Evolutionary conservation across 2,113 vertebrate species (phyloP), one percentile per base, ranked within the genome.

Genomic region (Barnardius zonarius): DNA sequence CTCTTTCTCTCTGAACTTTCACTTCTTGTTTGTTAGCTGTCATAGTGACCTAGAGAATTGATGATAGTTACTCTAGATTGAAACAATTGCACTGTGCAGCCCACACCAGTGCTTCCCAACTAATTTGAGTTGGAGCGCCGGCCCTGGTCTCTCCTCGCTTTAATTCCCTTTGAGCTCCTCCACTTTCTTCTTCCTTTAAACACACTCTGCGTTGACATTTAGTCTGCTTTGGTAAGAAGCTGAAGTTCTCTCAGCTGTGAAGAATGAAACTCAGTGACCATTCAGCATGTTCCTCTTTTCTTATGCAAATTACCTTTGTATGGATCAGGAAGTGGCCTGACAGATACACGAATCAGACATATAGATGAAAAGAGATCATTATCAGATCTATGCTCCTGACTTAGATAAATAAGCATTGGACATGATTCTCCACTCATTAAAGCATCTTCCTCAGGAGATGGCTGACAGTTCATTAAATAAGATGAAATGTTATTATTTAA

Each of bases 351-450:
- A 51, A 63, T 94, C 85, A 87, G 91, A 94, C 64, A 72, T 7
- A 49, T 5, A 91, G 94, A 93, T 90, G 95, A 91, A 77, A 74
- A 91, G 49, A 85, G 91, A 94, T 91, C 75, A 30, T 95, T 96
- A 95, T 74, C 87, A 90, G 75, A 96, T 96, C 92, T 90, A 7
- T 85, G 90, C 75, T 97, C 75, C 90, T 97, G 96, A 96, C 96
- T 97, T 97, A 97, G 94, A 96, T 90, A 97, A 96, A 97, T 96
- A 97, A 97, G 94, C 92, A 95, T n/a, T 96, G 94, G 93, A 80
- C 93, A 95, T 80, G 93, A 88, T 95, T 90, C 28, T 49, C 90
- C 93, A 95, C 93, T 97, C 96, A 96, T 96, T 96, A 96, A 95
- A 95, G 91, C 43, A 41, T 95, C 90, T 97, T 94, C 87, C 93